Evolutionary conservation across 2,113 vertebrate species (phyloP), one percentile per base, ranked within the genome.

Genomic region (Brachyhypopomus gauderio): DNA sequence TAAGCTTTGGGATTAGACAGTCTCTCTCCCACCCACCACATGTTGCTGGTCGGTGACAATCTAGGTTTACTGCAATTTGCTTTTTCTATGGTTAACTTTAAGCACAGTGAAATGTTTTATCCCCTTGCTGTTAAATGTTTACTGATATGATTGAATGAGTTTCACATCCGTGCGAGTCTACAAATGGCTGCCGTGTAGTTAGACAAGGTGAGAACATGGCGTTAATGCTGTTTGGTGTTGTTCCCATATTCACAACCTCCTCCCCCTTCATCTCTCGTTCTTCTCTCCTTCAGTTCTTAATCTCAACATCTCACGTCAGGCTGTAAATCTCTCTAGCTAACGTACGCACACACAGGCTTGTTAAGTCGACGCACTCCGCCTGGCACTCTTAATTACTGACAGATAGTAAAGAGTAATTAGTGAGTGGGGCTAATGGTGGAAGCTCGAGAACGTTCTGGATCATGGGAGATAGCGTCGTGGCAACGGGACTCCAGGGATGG

Each of bases 321-420:
- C 81, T 70, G 67, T 3, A 27, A 9, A 58, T 79, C 77, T 75
- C 60, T 78, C 75, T 72, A 75, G 58, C 27, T 77, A 75, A 75
- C 62, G 41, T 45, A 41, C 62, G 38, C 48, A 73, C 70, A 73
- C 62, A 55, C 12, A 69, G 19, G 34, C 52, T 75, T 22, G 52
- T 48, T 69, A 83, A 83, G 69, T 67, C 36, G 27, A 22, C 59
- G 36, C 71, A 75, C 52, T 52, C 70, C 74, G 72, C 83, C 79
- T 80, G 78, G 78, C 78, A 77, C 75, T 78, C 74, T 75, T 85
- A 84, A 85, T 85, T 85, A 82, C 67, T 82, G 58, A 62, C 64
- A 77, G 41, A 72, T 82, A 80, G 82, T 80, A 80, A 84, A 78
- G 79, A 84, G 79, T 87, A 82, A 87, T 84, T 86, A 86, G 38